Conservation (phyloP, 2,113 vertebrate genomes). For the Castor canadensis region DNA sequence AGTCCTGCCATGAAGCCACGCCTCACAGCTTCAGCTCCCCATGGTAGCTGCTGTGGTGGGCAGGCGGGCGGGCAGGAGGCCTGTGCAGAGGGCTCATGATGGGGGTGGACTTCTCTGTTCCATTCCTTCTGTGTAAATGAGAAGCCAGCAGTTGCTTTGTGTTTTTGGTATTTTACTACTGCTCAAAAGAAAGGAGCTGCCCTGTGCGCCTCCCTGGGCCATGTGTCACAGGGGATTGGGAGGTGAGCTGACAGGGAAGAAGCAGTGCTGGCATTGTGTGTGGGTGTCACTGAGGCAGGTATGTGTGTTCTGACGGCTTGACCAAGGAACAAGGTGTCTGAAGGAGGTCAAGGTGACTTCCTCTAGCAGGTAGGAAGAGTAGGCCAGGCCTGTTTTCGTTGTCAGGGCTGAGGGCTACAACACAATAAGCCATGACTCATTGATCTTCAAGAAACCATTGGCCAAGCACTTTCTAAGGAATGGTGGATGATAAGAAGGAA, state of each 20-base stretch:
- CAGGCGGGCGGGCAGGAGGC: too few species aligned
- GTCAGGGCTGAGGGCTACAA: neutral
- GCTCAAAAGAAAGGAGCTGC: neutral
- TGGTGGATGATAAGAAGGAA: slow-evolving; percentile 61
- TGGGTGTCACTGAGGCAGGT: neutral
- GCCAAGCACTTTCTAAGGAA: slow-evolving; percentile 72
- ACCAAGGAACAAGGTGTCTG: neutral
- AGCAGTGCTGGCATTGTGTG: neutral
- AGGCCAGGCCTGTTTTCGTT: slow-evolving; percentile 48
- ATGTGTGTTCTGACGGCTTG: neutral
- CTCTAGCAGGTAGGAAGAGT: slow-evolving; percentile 25
- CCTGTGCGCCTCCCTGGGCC: neutral
- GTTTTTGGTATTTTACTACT: neutral
- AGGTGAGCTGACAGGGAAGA: neutral
- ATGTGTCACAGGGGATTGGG: neutral
- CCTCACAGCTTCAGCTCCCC: neutral
- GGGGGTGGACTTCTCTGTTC: neutral
- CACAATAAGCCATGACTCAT: slow-evolving; percentile 61
- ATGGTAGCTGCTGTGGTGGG: neutral
- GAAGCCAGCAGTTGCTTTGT: neutral
- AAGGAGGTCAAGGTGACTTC: slow-evolving; percentile 61
- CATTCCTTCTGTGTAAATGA: neutral
- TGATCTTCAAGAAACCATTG: slow-evolving; percentile 42
- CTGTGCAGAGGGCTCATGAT: neutral
- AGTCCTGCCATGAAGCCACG: too few species aligned